Conservation (phyloP, 2,888 invertebrate genomes). For the Eilema caniola region DNA sequence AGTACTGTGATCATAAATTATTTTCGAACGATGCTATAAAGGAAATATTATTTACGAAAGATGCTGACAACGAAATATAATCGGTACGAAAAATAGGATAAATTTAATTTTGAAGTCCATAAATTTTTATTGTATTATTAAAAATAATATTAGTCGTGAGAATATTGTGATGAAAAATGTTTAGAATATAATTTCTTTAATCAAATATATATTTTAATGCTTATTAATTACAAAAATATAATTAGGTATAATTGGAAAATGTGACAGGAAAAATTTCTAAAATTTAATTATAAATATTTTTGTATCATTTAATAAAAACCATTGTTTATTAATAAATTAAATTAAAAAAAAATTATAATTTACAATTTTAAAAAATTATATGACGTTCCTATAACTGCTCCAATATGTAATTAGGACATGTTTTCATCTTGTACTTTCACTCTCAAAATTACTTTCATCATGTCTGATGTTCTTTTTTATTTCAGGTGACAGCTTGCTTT, state of each 20-base stretch:
- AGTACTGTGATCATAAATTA: slow-evolving; percentile 44
- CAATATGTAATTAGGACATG: neutral
- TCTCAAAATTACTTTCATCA: slow-evolving; percentile 20
- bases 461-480: slow-evolving; percentile 37
- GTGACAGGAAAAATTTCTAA: neutral
- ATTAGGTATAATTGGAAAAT: neutral
- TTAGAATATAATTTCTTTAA: neutral
- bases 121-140: neutral
- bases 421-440: slow-evolving; percentile 3
- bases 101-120: neutral
- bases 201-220: neutral
- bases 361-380: no score
- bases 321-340: neutral
- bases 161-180: neutral
- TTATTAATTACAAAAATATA: neutral
- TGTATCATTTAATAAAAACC: neutral
- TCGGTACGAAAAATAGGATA: slow-evolving; percentile 40
- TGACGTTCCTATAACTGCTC: neutral
- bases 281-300: neutral
- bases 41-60: slow-evolving; percentile 29
- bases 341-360: neutral
- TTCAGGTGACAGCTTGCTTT: slow-evolving; percentile 81
- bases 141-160: neutral
- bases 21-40: no score
- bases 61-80: slow-evolving; percentile 40